Conservation (phyloP, 2,113 vertebrate genomes). For the Regulus satrapa region DNA sequence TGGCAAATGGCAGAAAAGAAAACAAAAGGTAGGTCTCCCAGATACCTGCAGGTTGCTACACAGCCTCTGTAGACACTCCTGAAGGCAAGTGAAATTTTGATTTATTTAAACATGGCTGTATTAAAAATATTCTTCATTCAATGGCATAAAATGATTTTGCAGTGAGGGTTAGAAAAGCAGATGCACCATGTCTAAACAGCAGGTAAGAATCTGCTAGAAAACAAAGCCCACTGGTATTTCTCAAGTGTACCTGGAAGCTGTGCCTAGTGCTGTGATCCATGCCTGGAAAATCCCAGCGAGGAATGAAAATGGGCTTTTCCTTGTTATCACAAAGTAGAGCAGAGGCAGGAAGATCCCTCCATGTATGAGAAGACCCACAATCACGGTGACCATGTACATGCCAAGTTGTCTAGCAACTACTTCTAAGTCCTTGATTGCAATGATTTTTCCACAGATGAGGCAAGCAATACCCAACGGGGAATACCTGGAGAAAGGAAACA, state of each 20-base stretch:
- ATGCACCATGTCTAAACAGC: not conserved
- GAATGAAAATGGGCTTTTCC: constrained; percentile 96
- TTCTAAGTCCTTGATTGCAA: constrained; percentile 96
- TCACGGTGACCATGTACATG: constrained; percentile 99
- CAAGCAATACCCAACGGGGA: constrained; percentile 97
- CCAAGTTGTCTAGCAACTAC: constrained; percentile 94
- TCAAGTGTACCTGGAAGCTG: constrained; percentile 89
- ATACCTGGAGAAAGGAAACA: constrained; percentile 80
- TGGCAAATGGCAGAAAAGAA: not conserved
- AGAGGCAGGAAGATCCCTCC: constrained; percentile 94
- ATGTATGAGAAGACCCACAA: constrained; percentile 94
- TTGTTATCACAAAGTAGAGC: constrained; percentile 93
- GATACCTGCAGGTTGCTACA: not conserved
- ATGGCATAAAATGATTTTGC: not conserved
- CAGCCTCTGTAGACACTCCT: not conserved
- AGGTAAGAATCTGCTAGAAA: not conserved
- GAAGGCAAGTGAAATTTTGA: not conserved
- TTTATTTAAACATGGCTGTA: not conserved
- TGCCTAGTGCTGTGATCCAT: constrained; percentile 98
- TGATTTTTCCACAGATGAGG: constrained; percentile 98
- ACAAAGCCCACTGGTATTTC: not conserved
- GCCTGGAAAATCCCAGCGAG: constrained; percentile 98
- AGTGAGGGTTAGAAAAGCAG: not conserved
- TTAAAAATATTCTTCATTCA: not conserved
- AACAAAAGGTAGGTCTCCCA: not conserved